Evolutionary conservation across 2,888 invertebrate genomes (phyloP), one percentile per base, ranked within the genome.

Genomic region (Quadroppia sp.): DNA sequence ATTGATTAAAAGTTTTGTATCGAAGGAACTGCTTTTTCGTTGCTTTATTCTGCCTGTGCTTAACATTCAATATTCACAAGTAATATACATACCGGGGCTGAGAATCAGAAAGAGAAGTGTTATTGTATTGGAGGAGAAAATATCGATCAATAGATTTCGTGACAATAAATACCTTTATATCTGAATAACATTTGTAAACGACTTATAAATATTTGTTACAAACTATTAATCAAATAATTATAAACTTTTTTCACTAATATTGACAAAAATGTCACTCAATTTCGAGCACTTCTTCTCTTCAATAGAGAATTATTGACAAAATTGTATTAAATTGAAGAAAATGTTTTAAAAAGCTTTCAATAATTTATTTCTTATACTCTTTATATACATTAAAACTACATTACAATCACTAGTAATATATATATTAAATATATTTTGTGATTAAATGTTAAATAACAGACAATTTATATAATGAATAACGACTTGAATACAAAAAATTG

Each of bases 101-200:
- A 30, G 40, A 64, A 42, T 69, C 45, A 42, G 69, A 45, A 42
- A 69, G 69, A 69, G 69, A 69, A 69, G 69, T 69, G 45, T 25
- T 30, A 42, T 36, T 40, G 67, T n/a, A 56, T 40, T 64, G 61
- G 36, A 25, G 23, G 69, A 69, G 69, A 17, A 23, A 1, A 69
- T 69, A 69, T 69, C 69, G 69, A 69, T 69, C 69, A 23, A 25
- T 45, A n/a, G n/a, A n/a, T n/a, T n/a, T 69, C 13, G 15, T 20
- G 36, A 45, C 23, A 45, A 45, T 69, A 23, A 40, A 23, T 25
- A 23, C 40, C n/a, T n/a, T n/a, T n/a, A n/a, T n/a, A n/a, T n/a
- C n/a, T n/a, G n/a, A n/a, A 48, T 4, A n/a, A 48, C 17, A n/a
- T n/a, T 15, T 48, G 7, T 4, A n/a, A 48, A 15, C 48, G 3